Evolutionary conservation across 2,113 vertebrate genomes (phyloP), one percentile per base, ranked within the genome.

Genomic region (Rostratula benghalensis): DNA sequence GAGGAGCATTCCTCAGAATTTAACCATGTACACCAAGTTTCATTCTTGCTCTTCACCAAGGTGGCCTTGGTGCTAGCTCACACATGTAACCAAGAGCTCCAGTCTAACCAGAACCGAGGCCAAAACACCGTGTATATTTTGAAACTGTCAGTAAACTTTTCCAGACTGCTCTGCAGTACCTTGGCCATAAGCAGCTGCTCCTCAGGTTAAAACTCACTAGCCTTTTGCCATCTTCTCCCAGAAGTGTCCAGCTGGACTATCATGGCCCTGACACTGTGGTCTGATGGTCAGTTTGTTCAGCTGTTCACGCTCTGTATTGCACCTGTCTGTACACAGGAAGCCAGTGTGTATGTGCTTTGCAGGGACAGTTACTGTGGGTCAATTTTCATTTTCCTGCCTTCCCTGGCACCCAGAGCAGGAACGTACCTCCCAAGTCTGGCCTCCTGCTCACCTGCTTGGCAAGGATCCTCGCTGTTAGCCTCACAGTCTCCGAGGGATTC

Each of bases 381-480:
- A 91, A 3, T 56, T 63, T 73, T 93, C 23, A 28, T 73, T 83
- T 92, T 95, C 93, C 91, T 95, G 85, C 41, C 85, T 89, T 75
- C 76, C n/a, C 61, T 95, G 84, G 84, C 77, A 94, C 39, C 39
- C 25, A 3, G 59, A 77, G 28, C 46, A 95, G 14, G 12, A 95
- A 69, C 4, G 20, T 20, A 39, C 22, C 31, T 94, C 60, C 77
- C 48, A 65, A 13, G 13, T 9, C 30, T 13, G 11, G 5, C 41
- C 24, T 65, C 43, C 81, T 83, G 69, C 98, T 98, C 94, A 99
- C 99, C 99, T 99, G 99, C 93, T 98, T 99, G 97, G 98, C 98
- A 65, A 99, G 97, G 89, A 99, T 98, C 95, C 99, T 98, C 6
- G 99, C 99, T 1, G 99, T 98, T 46, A 99, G 98, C 51, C 99